These are phyloP conservation scores for Myotis pilosus DNA, from an alignment of 2,797 vertebrate genomes.

Conservation along the genomic window DNA sequence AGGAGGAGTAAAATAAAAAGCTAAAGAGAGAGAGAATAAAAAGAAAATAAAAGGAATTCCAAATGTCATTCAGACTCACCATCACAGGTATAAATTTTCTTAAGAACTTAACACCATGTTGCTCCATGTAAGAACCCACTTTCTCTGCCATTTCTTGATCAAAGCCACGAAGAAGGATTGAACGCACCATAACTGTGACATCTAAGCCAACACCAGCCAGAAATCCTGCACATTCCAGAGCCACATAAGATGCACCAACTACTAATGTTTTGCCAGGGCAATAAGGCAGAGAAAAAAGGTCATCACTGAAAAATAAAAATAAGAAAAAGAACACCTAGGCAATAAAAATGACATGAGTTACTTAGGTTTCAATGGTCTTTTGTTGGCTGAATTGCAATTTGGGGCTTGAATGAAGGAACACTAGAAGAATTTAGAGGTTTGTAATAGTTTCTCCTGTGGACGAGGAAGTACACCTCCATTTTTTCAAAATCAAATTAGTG, in stretches of 20 bases:
- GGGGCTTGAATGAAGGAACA: neutral
- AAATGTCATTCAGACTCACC: conserved; percentile 80
- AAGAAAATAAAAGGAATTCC: neutral
- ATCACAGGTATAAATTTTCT: conserved; percentile 90
- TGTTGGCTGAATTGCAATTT: neutral
- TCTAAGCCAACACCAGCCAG: conserved; percentile 93
- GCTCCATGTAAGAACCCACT: conserved; percentile 93
- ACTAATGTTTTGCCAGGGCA: conserved; percentile 96
- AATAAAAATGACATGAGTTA: neutral
- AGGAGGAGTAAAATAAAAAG: neutral
- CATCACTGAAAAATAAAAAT: conserved; percentile 87
- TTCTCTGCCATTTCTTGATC: conserved; percentile 97
- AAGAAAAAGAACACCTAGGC: neutral
- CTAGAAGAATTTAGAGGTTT: neutral
- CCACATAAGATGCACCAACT: conserved; percentile 95
- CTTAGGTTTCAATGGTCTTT: neutral
- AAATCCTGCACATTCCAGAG: conserved; percentile 96
- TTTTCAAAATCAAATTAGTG: neutral
- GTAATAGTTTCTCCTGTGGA: neutral
- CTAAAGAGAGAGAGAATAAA: neutral
- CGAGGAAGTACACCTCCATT: neutral
- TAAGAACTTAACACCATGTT: conserved; percentile 92
- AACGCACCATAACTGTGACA: conserved; percentile 95
- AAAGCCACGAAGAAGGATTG: conserved; percentile 95
- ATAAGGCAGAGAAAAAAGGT: conserved; percentile 94